These are phyloP conservation scores for Holcopasites calliopsidis DNA, from an alignment of 1,140 invertebrate genomes.

Conservation along the genomic window DNA sequence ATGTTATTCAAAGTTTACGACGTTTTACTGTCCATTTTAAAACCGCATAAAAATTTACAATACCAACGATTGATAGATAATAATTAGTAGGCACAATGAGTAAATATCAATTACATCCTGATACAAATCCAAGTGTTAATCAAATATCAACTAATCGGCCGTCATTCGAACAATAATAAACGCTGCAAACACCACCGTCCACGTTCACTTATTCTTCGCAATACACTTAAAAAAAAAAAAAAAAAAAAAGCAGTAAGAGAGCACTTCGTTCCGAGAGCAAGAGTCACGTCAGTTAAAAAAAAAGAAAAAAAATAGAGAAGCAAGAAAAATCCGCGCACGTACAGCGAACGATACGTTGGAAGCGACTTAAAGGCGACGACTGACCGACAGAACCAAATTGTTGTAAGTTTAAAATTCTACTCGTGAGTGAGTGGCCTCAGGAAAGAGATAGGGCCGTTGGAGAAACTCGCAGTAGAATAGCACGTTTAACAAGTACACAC, in stretches of 20 bases:
- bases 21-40: neutral
- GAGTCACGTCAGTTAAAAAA: neutral
- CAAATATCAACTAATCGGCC: too few species aligned
- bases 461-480: slow-evolving; percentile 48
- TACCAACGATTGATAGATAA: too few species aligned
- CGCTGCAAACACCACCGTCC: neutral
- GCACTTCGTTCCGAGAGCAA: neutral
- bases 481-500: slow-evolving; percentile 11
- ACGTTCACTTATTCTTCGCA: neutral
- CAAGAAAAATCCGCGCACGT: neutral
- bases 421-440: slow-evolving; percentile 55
- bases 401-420: slow-evolving; percentile 61
- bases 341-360: slow-evolving; percentile 29
- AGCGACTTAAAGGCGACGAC: slow-evolving; percentile 54
- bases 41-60: too few species aligned
- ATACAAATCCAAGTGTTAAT: too few species aligned
- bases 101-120: too few species aligned
- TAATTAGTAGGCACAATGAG: too few species aligned
- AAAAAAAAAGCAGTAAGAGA: neutral
- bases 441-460: slow-evolving; percentile 51
- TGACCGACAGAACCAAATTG: slow-evolving; percentile 54
- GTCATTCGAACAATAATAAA: too few species aligned
- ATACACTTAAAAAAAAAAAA: neutral
- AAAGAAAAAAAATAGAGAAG: neutral
- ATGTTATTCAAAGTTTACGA: neutral